These are phyloP conservation scores for Scomberomorus guttatus DNA, from an alignment of 2,797 vertebrate species.

Conservation along the genomic window DNA sequence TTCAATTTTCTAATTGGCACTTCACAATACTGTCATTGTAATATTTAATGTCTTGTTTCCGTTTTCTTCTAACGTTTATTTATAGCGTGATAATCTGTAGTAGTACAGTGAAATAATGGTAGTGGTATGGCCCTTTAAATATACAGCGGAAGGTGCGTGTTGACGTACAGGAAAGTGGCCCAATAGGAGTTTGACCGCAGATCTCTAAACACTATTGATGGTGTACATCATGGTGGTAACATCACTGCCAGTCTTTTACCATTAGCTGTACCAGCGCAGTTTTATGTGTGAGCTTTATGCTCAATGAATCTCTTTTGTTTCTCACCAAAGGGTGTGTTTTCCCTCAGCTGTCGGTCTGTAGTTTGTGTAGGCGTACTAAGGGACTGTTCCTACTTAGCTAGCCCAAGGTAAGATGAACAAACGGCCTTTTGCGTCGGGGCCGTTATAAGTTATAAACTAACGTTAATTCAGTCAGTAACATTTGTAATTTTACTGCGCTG, in stretches of 20 bases:
- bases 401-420: neutral
- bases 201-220: neutral
- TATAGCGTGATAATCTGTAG: no score
- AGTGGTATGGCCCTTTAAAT: constrained; percentile 39
- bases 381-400: neutral
- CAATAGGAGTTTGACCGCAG: neutral
- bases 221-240: neutral
- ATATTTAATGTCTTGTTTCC: no score
- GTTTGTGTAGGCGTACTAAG: neutral
- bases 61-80: no score
- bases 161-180: constrained; percentile 18
- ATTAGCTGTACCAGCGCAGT: neutral
- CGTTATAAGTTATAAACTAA: neutral
- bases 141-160: neutral
- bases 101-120: no score
- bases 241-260: rapidly evolving
- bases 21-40: no score
- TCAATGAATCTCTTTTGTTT: neutral
- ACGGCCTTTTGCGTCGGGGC: neutral
- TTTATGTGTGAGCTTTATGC: neutral
- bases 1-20: neutral
- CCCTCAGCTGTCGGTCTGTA: neutral
- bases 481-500: rapidly evolving
- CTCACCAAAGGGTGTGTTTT: constrained; percentile 5
- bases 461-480: neutral